These are phyloP conservation scores for Sebastes umbrosus DNA, from an alignment of 2,797 vertebrate genomes.

Conservation along the genomic window DNA sequence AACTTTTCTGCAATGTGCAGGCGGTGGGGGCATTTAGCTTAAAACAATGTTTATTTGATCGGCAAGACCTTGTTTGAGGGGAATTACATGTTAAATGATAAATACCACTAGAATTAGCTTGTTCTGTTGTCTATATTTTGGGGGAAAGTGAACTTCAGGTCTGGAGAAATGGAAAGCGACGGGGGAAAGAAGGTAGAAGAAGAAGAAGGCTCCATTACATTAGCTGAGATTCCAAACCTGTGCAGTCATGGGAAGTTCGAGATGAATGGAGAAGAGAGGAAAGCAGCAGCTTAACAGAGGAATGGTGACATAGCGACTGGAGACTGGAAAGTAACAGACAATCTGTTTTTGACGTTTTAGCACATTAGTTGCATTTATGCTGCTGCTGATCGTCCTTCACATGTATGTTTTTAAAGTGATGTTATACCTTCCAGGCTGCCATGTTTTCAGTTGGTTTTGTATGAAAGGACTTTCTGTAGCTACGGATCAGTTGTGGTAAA, in stretches of 20 bases:
- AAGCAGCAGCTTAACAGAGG: neutral
- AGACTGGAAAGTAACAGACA: neutral
- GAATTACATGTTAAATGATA: neutral
- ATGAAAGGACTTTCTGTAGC: neutral
- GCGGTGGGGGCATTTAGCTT: neutral
- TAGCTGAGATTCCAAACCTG: conserved; percentile 23
- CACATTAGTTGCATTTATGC: neutral
- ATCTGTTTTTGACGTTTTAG: neutral
- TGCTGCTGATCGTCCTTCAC: neutral
- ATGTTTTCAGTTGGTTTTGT: neutral
- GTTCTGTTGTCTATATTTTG: neutral
- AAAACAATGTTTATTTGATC: neutral
- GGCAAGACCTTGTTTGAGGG: neutral
- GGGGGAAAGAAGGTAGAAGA: neutral
- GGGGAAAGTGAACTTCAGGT: neutral
- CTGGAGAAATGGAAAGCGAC: neutral
- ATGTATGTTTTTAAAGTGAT: neutral
- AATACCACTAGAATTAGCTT: neutral
- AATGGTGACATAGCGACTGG: neutral
- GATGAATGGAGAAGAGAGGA: conserved; percentile 4
- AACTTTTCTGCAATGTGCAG: neutral
- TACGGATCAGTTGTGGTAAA: neutral
- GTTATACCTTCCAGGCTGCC: neutral
- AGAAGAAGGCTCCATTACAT: neutral
- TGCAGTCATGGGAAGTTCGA: conserved; percentile 19